Evolutionary conservation across 2,113 vertebrate species (phyloP).

Genomic region (Leucosticte australis): DNA sequence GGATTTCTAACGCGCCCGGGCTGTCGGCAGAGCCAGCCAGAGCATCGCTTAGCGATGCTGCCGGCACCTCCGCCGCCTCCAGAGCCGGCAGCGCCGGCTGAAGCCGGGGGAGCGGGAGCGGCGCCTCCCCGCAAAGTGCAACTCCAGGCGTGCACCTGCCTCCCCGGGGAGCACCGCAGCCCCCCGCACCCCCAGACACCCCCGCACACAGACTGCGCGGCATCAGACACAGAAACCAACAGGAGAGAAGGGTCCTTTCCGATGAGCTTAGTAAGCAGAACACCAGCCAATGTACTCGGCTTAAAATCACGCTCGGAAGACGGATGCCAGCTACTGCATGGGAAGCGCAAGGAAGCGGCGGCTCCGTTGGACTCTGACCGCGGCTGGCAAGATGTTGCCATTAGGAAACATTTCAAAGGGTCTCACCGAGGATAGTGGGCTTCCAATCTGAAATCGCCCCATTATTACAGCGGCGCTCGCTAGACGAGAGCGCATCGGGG

Average conservation of each 20-base stretch:
- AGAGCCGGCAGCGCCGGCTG: neutral
- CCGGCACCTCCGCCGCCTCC: neutral
- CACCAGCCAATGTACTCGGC: conserved; percentile 7
- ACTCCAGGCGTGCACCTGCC: neutral
- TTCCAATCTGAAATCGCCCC: neutral
- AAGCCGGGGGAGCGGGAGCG: neutral
- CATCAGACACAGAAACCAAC: neutral
- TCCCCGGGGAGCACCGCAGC: neutral
- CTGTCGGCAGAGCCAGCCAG: neutral
- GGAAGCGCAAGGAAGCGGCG: neutral
- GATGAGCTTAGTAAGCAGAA: conserved; percentile 47
- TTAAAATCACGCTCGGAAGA: neutral
- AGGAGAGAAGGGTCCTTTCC: neutral
- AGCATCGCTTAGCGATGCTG: neutral
- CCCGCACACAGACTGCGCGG: neutral
- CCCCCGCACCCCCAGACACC: neutral
- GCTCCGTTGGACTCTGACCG: neutral
- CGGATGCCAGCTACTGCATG: conserved; percentile 30
- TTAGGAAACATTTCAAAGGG: neutral
- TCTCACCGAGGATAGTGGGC: neutral
- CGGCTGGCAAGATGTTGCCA: neutral
- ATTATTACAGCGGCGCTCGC: neutral
- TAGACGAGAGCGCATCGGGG: neutral
- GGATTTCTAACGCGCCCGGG: neutral
- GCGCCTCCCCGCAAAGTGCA: neutral